Conservation (phyloP, 1,140 invertebrate species). For the Uloborus diversus region DNA sequence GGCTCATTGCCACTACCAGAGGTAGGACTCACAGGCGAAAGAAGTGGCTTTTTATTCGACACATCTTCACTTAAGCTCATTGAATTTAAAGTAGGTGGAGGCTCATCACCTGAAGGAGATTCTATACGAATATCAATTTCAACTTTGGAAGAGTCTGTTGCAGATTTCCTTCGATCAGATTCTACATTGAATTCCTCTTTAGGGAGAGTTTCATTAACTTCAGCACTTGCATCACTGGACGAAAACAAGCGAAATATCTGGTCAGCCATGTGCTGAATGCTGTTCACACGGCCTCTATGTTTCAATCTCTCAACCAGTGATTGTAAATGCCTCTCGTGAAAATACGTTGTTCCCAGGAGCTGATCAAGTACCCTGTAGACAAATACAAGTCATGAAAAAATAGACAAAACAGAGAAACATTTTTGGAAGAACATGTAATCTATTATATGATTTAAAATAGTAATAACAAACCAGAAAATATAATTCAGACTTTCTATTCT, state of each 20-base stretch:
- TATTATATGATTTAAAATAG: too few relatives aligned
- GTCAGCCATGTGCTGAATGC: slow-evolving; percentile 69
- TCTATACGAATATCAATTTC: slow-evolving; percentile 38
- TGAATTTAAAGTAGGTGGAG: neutral
- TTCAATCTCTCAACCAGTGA: slow-evolving; percentile 72
- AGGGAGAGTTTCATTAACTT: neutral
- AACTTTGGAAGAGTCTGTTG: slow-evolving; percentile 18
- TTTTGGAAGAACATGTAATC: too few relatives aligned
- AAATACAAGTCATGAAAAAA: too few relatives aligned
- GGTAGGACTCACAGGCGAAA: slow-evolving; percentile 58
- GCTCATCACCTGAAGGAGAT: slow-evolving; percentile 9
- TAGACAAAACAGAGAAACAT: neutral
- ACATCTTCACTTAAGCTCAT: neutral
- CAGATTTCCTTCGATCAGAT: neutral
- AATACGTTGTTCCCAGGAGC: slow-evolving; percentile 84
- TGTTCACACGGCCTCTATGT: slow-evolving; percentile 61
- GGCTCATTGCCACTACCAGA: slow-evolving; percentile 61
- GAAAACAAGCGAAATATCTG: slow-evolving; percentile 70
- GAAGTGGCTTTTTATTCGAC: neutral
- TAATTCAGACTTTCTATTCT: too few relatives aligned
- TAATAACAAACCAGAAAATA: too few relatives aligned
- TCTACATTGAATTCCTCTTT: neutral
- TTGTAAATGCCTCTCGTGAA: slow-evolving; percentile 80
- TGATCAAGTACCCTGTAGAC: slow-evolving; percentile 77
- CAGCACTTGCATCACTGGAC: neutral